Evolutionary conservation across 2,797 vertebrate species (phyloP), one percentile per base, ranked within the genome.

Genomic region (Cyclopterus lumpus): DNA sequence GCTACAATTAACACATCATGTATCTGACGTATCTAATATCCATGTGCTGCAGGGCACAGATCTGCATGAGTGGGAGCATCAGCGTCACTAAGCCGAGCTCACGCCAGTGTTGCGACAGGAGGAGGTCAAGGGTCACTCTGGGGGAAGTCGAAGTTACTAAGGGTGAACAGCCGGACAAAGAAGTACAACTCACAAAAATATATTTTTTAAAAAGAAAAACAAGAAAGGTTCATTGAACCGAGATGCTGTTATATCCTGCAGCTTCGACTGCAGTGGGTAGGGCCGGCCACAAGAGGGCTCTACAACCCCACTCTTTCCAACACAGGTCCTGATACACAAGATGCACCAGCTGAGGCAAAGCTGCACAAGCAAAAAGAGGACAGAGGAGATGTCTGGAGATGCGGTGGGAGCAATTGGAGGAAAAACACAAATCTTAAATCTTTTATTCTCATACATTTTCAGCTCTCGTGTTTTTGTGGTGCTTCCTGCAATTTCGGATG

Each of bases 1-100:
- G 20, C n/a, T 22, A 20, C 9, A 34, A 5, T 40, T 7, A 60
- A 49, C 32, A 22, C n/a, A 22, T 9, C 2, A n/a, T 48, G 46
- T 22, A 9, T 49, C 46, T 49, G 9, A 22, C 24, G 0, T 18
- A 8, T 53, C 48, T 68, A 67, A 80, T 32, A n/a, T 59, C 0
- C 10, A 51, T 48, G 8, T 58, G 59, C n/a, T 67, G 1, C 75
- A 93, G 89, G 91, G 91, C 4, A 71, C 26, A 0, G 76, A 90
- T 24, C 18, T 77, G 18, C 15, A 67, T 0, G 65, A 82, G 55
- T 80, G 78, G 86, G 83, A 90, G 75, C 36, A 3, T 12, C 74
- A 65, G 66, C 44, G 10, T 1, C 53, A 18, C 1, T 58, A 36
- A 18, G 48, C 60, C 1, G 28, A 22, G 22, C 67, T 88, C 2